Evolutionary conservation across 2,113 vertebrate species (phyloP).

Genomic region (Centropus unirufus): DNA sequence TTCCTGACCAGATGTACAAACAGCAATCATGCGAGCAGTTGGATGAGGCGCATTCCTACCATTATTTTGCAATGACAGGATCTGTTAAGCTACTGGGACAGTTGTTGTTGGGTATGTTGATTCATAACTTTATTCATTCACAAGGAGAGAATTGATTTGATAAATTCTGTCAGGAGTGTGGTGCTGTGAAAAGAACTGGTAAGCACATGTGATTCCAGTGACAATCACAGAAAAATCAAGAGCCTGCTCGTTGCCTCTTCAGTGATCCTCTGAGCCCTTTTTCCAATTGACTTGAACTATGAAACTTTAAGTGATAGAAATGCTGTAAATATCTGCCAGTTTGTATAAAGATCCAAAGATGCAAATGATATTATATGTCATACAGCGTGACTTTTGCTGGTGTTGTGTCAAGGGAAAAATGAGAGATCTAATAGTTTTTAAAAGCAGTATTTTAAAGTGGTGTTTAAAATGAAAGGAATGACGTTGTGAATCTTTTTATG

Average conservation of each 20-base stretch:
- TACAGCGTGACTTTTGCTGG: background rate
- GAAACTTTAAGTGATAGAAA: background rate
- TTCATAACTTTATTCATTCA: slow-evolving; percentile 7
- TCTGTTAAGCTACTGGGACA: slow-evolving; percentile 18
- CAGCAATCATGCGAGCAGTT: background rate
- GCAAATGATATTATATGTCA: background rate
- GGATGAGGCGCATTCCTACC: slow-evolving; percentile 50
- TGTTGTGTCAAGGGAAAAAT: background rate
- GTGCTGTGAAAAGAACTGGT: background rate
- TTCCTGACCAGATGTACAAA: slow-evolving; percentile 54
- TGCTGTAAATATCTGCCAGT: rapidly evolving
- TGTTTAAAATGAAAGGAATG: background rate
- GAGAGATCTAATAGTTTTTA: background rate
- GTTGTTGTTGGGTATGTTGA: slow-evolving; percentile 6
- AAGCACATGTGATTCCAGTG: background rate
- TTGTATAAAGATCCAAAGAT: background rate
- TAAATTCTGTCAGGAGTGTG: background rate
- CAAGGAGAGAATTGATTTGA: background rate
- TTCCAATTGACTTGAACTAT: background rate
- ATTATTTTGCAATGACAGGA: slow-evolving; percentile 46
- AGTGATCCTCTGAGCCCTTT: background rate
- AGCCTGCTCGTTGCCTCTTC: background rate
- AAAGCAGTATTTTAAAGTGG: background rate
- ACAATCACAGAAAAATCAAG: background rate
- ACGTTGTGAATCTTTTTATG: background rate